phyloP scores from a whole-genome alignment of 2,888 invertebrate genomes.

The Apodemia mormo region DNA sequence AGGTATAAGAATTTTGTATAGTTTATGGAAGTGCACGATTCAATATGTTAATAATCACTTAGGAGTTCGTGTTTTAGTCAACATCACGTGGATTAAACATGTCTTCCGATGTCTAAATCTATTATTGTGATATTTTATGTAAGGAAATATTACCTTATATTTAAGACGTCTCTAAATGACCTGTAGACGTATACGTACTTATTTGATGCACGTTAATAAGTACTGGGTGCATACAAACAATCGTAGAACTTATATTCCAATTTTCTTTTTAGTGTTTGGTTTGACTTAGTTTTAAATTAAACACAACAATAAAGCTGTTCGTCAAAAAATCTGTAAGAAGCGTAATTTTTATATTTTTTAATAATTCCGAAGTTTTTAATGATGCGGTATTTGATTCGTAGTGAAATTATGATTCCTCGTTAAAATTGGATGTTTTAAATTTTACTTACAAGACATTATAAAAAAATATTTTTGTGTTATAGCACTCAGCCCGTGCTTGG shows the following conservation, averaged over 20 bases:
- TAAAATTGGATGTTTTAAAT: too few species aligned
- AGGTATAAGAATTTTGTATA: constrained; percentile 49
- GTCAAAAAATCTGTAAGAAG: too few species aligned
- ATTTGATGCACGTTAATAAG: not conserved
- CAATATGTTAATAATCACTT: constrained; percentile 8
- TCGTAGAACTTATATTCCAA: not conserved
- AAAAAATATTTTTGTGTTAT: too few species aligned
- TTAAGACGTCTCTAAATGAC: not conserved
- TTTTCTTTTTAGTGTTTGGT: not conserved
- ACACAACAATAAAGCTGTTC: too few species aligned
- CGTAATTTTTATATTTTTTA: too few species aligned
- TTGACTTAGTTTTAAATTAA: not conserved
- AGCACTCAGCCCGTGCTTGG: too few species aligned
- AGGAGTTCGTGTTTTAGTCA: constrained; percentile 17
- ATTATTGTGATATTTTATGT: not conserved
- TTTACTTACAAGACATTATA: too few species aligned
- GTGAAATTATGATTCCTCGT: too few species aligned
- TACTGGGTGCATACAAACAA: not conserved
- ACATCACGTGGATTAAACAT: constrained; percentile 25
- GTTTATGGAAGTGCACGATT: not conserved
- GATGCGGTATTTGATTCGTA: too few species aligned
- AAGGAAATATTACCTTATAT: not conserved
- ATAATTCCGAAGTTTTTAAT: too few species aligned
- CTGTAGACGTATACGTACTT: not conserved
- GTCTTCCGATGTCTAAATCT: constrained; percentile 33